Percentiles rank a stretch among this genome's conserved stretches.
Evolutionary conservation across 2,888 invertebrate species (phyloP).

Genomic region (Plagodis pulveraria): DNA sequence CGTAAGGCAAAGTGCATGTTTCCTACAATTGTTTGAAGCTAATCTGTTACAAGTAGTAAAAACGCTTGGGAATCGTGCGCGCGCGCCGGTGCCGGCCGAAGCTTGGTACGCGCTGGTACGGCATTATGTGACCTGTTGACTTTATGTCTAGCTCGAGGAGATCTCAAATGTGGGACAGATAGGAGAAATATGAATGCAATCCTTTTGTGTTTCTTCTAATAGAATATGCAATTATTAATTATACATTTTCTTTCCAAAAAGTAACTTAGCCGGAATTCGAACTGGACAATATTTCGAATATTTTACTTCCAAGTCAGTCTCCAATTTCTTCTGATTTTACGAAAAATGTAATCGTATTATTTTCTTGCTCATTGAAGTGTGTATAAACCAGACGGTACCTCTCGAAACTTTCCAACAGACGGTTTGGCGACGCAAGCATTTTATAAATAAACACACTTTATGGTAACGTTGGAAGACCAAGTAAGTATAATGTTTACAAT

Average conservation of each 20-base stretch:
- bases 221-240: neutral
- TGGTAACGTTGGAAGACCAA: neutral
- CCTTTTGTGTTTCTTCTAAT: neutral
- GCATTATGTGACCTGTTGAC: constrained; percentile 41
- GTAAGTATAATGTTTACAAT: too few species aligned
- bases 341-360: too few species aligned
- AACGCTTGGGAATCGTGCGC: constrained; percentile 51
- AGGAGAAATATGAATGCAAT: constrained; percentile 11
- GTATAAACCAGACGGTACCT: too few species aligned
- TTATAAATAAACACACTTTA: constrained; percentile 13
- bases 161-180: constrained; percentile 33
- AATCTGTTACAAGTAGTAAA: constrained; percentile 56
- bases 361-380: too few species aligned
- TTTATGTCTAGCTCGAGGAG: constrained; percentile 30
- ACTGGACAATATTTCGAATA: too few species aligned
- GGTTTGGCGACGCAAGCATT: neutral
- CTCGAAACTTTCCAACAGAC: constrained; percentile 19
- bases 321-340: too few species aligned
- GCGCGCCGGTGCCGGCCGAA: constrained; percentile 58
- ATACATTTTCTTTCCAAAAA: too few species aligned
- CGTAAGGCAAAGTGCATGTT: constrained; percentile 45
- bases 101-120: constrained; percentile 71
- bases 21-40: constrained; percentile 58
- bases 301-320: too few species aligned
- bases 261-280: too few species aligned